These are phyloP conservation scores for Tylochromis polylepis DNA, from an alignment of 2,113 vertebrate species.

Conservation along the genomic window DNA sequence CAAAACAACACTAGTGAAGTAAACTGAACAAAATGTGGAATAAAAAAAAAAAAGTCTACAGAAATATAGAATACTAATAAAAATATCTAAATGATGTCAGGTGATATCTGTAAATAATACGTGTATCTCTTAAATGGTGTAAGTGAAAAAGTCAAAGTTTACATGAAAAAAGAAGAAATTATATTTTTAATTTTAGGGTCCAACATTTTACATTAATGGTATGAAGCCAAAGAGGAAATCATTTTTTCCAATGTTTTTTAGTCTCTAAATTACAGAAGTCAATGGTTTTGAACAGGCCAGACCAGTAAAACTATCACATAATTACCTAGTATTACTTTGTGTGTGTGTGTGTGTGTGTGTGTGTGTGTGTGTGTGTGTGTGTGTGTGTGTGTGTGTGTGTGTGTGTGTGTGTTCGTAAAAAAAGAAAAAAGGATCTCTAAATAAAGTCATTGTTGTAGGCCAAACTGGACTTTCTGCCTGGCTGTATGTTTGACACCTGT, in stretches of 20 bases:
- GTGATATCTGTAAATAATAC: background rate
- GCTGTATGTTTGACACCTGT: background rate
- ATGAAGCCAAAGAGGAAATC: background rate
- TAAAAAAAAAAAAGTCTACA: background rate
- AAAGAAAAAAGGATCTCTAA: rapidly evolving
- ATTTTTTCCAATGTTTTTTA: no score
- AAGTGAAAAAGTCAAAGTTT: background rate
- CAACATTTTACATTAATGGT: background rate
- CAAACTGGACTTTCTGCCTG: background rate
- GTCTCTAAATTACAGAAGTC: no score
- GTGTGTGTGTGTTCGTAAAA: background rate
- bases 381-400: no score
- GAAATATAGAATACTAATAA: background rate
- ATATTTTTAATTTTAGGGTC: background rate
- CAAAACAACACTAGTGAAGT: background rate
- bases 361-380: no score
- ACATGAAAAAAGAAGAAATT: background rate
- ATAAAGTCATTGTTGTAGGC: background rate
- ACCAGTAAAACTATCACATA: no score
- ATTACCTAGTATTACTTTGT: no score
- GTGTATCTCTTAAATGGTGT: background rate
- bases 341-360: background rate
- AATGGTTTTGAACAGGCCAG: no score
- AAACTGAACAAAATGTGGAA: background rate
- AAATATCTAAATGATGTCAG: rapidly evolving